Evolutionary conservation across 2,113 vertebrate genomes (phyloP).

Genomic region (Cercocebus atys): DNA sequence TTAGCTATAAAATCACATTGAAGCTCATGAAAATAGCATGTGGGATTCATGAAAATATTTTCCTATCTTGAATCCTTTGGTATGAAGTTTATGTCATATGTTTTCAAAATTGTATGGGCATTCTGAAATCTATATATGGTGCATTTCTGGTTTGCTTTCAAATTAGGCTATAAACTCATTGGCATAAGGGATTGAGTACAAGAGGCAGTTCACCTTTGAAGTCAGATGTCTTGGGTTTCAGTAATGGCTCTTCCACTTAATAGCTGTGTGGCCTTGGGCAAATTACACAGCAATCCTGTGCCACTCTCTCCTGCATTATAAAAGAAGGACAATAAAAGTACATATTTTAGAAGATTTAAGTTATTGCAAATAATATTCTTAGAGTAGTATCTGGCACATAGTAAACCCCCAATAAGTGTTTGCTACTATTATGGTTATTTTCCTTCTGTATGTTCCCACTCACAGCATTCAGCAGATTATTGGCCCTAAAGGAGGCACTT

Average conservation of each 20-base stretch:
- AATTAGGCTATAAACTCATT: background rate
- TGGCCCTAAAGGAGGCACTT: background rate
- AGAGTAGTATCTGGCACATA: background rate
- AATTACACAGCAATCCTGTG: background rate
- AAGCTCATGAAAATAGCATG: background rate
- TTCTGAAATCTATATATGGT: background rate
- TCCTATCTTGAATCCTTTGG: background rate
- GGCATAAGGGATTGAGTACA: background rate
- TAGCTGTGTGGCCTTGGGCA: background rate
- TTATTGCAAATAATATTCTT: background rate
- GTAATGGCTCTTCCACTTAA: background rate
- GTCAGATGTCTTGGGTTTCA: background rate
- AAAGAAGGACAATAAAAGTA: background rate
- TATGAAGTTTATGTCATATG: background rate
- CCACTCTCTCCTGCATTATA: background rate
- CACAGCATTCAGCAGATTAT: background rate
- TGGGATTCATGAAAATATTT: background rate
- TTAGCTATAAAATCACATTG: background rate
- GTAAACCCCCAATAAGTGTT: background rate
- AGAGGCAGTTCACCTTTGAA: background rate
- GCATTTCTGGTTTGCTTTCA: background rate
- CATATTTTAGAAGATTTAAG: background rate
- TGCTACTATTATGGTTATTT: background rate
- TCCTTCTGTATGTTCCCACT: background rate
- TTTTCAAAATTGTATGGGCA: background rate